These are phyloP conservation scores for Netelia melanura DNA, from an alignment of 2,888 invertebrate species.

Conservation along the genomic window DNA sequence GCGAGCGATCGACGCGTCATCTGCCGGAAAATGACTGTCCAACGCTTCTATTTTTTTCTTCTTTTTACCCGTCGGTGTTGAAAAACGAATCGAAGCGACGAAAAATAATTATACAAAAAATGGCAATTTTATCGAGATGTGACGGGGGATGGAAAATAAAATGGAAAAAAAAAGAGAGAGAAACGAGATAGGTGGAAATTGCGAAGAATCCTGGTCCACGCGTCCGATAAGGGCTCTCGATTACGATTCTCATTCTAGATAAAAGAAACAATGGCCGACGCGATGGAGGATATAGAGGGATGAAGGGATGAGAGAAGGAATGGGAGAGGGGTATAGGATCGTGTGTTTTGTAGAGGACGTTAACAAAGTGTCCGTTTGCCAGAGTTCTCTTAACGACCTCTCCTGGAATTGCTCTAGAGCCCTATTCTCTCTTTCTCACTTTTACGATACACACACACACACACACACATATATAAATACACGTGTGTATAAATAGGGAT, in stretches of 20 bases:
- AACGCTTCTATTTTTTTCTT: neutral
- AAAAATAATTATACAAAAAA: constrained; percentile 13
- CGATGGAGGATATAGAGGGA: neutral
- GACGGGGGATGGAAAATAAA: neutral
- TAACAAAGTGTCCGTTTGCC: constrained; percentile 57
- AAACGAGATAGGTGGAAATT: constrained; percentile 45
- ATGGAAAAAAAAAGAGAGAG: neutral
- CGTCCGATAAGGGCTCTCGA: constrained; percentile 70
- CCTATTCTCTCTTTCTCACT: constrained; percentile 1
- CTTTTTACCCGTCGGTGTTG: neutral
- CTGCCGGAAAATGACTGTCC: neutral
- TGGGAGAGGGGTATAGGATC: neutral
- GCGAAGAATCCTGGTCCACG: constrained; percentile 46
- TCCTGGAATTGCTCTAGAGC: constrained; percentile 20
- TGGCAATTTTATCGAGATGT: constrained; percentile 11
- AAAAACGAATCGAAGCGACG: neutral
- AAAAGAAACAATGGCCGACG: constrained; percentile 67
- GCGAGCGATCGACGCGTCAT: constrained; percentile 6
- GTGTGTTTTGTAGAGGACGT: constrained; percentile 50
- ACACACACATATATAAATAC: neutral
- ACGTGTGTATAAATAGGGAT: neutral
- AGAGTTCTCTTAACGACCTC: constrained; percentile 48
- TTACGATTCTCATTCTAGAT: constrained; percentile 74
- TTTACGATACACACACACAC: neutral
- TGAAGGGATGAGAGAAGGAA: neutral